These are phyloP conservation scores for Drosophila albomicans DNA, from an alignment of 1,140 invertebrate genomes.

Conservation along the genomic window DNA sequence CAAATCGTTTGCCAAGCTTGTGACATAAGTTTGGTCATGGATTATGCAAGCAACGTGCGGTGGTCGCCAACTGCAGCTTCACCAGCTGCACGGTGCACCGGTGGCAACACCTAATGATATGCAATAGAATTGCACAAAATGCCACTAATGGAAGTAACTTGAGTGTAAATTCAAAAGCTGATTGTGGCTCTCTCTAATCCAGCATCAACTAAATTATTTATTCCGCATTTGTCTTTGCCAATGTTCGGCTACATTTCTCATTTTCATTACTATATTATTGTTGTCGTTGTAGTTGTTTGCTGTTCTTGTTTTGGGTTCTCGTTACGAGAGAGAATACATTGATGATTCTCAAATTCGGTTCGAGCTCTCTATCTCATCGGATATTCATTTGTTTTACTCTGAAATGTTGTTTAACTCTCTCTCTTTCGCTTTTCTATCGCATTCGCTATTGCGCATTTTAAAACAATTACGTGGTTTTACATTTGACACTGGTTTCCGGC, in stretches of 20 bases:
- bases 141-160: constrained; percentile 79
- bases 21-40: constrained; percentile 62
- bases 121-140: constrained; percentile 66
- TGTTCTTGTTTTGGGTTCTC: constrained; percentile 2
- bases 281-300: not conserved
- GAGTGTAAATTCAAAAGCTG: constrained; percentile 81
- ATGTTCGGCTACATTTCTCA: constrained; percentile 37
- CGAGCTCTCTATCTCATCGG: constrained; percentile 11
- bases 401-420: constrained; percentile 17
- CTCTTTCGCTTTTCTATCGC: constrained; percentile 39
- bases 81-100: constrained; percentile 1
- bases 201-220: constrained; percentile 75
- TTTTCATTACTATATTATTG: constrained; percentile 2
- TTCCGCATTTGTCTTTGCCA: constrained; percentile 74
- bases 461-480: constrained; percentile 79
- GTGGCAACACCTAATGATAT: constrained; percentile 70
- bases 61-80: constrained; percentile 35
- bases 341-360: constrained; percentile 2
- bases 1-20: constrained; percentile 60
- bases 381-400: constrained; percentile 70
- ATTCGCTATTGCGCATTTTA: constrained; percentile 62
- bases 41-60: constrained; percentile 56
- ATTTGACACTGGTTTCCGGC: constrained; percentile 64
- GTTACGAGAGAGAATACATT: constrained; percentile 1
- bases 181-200: constrained; percentile 79